Conservation (phyloP, 2,888 invertebrate species). For the Listrodromus nycthemerus region DNA sequence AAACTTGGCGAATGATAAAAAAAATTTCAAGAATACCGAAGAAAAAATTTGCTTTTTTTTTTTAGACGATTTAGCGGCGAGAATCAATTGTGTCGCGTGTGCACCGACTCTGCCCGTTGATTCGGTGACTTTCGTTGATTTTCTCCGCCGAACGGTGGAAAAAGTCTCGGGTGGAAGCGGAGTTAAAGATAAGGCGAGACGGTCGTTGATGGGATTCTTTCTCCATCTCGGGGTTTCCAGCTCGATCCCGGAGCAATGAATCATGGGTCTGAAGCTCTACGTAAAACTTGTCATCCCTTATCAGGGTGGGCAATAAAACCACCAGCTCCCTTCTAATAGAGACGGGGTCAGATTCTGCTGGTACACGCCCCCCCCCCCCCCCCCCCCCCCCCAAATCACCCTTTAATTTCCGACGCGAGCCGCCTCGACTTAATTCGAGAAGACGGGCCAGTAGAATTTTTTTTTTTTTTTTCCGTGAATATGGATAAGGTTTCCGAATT, state of each 20-base stretch:
- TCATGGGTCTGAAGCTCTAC: conserved; percentile 71
- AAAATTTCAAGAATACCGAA: too few relatives aligned
- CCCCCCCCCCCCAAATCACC: too few relatives aligned
- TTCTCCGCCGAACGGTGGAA: background rate
- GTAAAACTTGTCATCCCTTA: conserved; percentile 77
- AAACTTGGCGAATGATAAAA: too few relatives aligned
- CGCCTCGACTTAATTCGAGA: too few relatives aligned
- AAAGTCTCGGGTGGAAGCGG: background rate
- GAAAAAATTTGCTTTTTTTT: too few relatives aligned
- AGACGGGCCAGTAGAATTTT: too few relatives aligned
- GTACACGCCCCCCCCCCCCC: background rate
- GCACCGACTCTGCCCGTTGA: too few relatives aligned
- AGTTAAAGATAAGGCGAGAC: background rate
- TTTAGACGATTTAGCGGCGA: too few relatives aligned
- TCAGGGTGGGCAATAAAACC: conserved; percentile 77
- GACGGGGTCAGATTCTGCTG: conserved; percentile 41
- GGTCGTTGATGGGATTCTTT: background rate
- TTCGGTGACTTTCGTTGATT: background rate
- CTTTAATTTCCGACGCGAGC: too few relatives aligned
- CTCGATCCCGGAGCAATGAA: conserved; percentile 71
- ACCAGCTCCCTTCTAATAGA: conserved; percentile 69
- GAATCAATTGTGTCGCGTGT: too few relatives aligned
- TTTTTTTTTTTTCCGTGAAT: too few relatives aligned
- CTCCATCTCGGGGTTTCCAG: background rate
- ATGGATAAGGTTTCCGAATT: too few relatives aligned